phyloP scores from a whole-genome alignment of 2,888 invertebrate genomes.

The Gibbula magus region DNA sequence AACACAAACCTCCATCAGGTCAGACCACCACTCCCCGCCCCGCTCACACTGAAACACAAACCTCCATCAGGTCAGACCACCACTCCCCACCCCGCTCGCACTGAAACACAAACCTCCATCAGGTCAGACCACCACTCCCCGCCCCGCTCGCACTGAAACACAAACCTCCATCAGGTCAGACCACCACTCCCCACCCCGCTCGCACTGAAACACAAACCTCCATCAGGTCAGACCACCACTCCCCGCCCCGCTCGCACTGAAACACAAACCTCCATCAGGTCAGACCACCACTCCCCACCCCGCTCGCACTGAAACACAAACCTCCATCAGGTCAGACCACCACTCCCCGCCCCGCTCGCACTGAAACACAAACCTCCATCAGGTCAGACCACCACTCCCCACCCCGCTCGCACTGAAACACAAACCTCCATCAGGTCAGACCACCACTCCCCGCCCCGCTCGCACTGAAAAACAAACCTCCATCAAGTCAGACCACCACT shows the following conservation, averaged over 20 bases:
- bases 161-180: background rate
- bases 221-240: background rate
- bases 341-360: background rate
- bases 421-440: too few species aligned
- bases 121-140: background rate
- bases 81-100: background rate
- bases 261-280: background rate
- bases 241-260: background rate
- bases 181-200: background rate
- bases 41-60: background rate
- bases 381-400: slow-evolving; percentile 70
- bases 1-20: background rate
- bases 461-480: too few species aligned
- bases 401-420: slow-evolving; percentile 30
- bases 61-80: background rate
- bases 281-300: background rate
- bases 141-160: background rate
- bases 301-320: background rate
- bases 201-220: background rate
- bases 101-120: background rate
- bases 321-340: background rate
- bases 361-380: background rate
- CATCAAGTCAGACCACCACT: too few species aligned
- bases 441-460: too few species aligned
- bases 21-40: background rate